A percentile compares a stretch with the other conserved stretches of the same genome.
phyloP scores from a whole-genome alignment of 2,113 vertebrate genomes.

The Anseranas semipalmata region DNA sequence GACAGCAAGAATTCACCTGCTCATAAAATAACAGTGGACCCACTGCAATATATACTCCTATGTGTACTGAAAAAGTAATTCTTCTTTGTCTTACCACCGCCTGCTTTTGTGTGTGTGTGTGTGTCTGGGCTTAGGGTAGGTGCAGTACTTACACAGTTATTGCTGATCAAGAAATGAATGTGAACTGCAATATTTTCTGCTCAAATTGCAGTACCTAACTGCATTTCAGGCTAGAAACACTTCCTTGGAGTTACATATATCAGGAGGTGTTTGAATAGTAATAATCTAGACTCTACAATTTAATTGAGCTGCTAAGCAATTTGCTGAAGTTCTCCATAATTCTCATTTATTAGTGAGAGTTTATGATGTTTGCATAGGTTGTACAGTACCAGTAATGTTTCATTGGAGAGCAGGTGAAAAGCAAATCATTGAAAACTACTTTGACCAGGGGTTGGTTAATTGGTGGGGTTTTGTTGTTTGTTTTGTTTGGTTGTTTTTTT shows the following conservation, averaged over 20 bases:
- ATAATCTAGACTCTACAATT: not conserved
- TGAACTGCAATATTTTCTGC: not conserved
- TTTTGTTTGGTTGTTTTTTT: not conserved
- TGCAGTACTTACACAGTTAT: not conserved
- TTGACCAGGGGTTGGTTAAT: not conserved
- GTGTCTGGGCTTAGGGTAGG: not conserved
- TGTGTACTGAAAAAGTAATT: fast-evolving
- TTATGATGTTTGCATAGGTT: not conserved
- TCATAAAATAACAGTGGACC: not conserved
- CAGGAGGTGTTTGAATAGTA: not conserved
- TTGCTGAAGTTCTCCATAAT: not conserved
- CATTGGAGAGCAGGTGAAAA: not conserved
- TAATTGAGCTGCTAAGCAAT: not conserved
- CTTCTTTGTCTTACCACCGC: fast-evolving
- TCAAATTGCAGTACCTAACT: not conserved
- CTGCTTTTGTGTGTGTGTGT: not conserved
- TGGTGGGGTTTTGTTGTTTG: not conserved
- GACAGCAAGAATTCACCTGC: not conserved
- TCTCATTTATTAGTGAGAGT: not conserved
- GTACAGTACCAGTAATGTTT: not conserved
- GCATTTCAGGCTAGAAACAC: not conserved
- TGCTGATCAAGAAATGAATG: not conserved
- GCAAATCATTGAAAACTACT: not conserved
- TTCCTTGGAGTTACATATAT: not conserved
- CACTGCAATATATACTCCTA: fast-evolving